Evolutionary conservation across 1,140 invertebrate species (phyloP).

Genomic region (Drosophila eugracilis): DNA sequence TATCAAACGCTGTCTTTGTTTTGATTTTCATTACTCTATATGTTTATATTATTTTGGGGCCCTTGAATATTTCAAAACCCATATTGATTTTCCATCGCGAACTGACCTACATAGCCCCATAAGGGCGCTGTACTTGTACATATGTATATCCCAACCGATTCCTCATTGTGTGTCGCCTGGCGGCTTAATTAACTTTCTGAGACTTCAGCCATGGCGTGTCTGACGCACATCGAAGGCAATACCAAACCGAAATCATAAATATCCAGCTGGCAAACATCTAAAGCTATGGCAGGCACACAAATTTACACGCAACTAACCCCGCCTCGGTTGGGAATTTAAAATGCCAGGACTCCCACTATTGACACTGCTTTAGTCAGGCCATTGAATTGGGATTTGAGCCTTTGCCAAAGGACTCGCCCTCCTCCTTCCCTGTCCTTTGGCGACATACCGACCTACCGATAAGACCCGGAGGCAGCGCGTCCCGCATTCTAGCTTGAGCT

Average conservation of each 20-base stretch:
- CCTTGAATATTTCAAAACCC: slow-evolving; percentile 33
- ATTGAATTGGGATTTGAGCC: slow-evolving; percentile 47
- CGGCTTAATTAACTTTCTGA: slow-evolving; percentile 69
- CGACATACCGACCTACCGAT: slow-evolving; percentile 63
- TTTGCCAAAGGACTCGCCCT: background rate
- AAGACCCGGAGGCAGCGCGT: slow-evolving; percentile 51
- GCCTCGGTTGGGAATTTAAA: too few species aligned
- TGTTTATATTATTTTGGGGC: slow-evolving; percentile 7
- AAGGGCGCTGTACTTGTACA: too few species aligned
- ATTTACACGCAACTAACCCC: slow-evolving; percentile 32
- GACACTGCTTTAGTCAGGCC: slow-evolving; percentile 46
- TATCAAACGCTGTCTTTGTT: slow-evolving; percentile 45
- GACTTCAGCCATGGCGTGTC: slow-evolving; percentile 44
- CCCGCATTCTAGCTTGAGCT: slow-evolving; percentile 36
- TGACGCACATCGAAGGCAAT: slow-evolving; percentile 42
- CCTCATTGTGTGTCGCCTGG: slow-evolving; percentile 51
- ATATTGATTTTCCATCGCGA: slow-evolving; percentile 67
- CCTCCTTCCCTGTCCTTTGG: slow-evolving; percentile 17
- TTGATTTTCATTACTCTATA: slow-evolving; percentile 53
- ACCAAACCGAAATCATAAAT: slow-evolving; percentile 58
- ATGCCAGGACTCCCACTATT: slow-evolving; percentile 30
- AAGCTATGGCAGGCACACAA: slow-evolving; percentile 12
- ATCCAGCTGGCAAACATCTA: slow-evolving; percentile 40
- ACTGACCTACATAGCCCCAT: slow-evolving; percentile 63
- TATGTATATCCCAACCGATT: slow-evolving; percentile 46